These are phyloP conservation scores for Poeciliopsis occidentalis DNA, from an alignment of 2,113 vertebrate species.

Conservation along the genomic window DNA sequence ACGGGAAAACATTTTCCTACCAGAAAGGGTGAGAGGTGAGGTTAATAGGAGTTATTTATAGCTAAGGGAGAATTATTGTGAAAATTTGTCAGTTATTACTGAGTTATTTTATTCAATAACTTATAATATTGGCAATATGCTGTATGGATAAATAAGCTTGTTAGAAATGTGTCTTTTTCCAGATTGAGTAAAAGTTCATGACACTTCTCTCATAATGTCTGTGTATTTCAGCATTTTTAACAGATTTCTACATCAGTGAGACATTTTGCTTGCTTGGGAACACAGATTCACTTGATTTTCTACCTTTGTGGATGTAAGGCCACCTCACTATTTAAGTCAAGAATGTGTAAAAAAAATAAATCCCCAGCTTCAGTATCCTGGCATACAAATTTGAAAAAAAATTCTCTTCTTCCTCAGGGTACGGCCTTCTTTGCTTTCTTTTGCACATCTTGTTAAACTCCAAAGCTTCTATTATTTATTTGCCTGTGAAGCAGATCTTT, in stretches of 20 bases:
- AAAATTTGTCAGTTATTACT: not conserved
- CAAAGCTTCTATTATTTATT: constrained; percentile 1
- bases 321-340: constrained; percentile 23
- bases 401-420: constrained; percentile 7
- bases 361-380: not conserved
- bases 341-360: constrained; percentile 1
- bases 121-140: not conserved
- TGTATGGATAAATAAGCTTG: not conserved
- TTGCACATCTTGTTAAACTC: not conserved
- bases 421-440: constrained; percentile 17
- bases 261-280: constrained; percentile 44
- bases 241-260: too few species aligned
- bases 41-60: constrained; percentile 74
- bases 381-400: constrained; percentile 40
- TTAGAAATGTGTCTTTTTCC: too few species aligned
- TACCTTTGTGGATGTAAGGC: not conserved
- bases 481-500: not conserved
- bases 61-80: constrained; percentile 47
- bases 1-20: constrained; percentile 77
- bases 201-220: too few species aligned
- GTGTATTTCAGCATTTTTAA: too few species aligned
- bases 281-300: constrained; percentile 33
- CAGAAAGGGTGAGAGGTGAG: constrained; percentile 74
- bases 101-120: not conserved
- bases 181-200: too few species aligned